A percentile compares a stretch with the other conserved stretches of the same genome.
Evolutionary conservation across 2,797 vertebrate genomes (phyloP).

Genomic region (Tenualosa thibaudeaui): DNA sequence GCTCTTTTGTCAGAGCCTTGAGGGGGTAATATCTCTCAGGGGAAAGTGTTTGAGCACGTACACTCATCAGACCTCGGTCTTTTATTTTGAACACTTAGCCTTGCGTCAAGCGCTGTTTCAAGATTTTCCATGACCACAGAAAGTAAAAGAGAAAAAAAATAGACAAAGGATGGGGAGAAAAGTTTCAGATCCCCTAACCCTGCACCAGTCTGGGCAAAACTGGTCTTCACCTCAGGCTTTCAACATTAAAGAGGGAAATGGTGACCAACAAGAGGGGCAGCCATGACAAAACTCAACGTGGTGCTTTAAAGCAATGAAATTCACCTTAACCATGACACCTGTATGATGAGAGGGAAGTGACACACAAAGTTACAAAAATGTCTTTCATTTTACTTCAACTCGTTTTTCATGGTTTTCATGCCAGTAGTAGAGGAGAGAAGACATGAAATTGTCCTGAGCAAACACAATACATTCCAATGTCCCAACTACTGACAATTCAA

Average conservation of each 20-base stretch:
- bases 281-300: not conserved
- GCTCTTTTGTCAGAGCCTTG: not conserved
- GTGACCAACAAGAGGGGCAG: not conserved
- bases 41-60: not conserved
- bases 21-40: not conserved
- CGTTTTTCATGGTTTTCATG: not conserved
- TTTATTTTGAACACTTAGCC: not conserved
- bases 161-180: not conserved
- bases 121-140: not conserved
- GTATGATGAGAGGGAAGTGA: not conserved
- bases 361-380: not conserved
- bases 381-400: not conserved
- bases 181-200: constrained; percentile 65
- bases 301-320: not conserved
- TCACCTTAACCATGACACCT: not conserved
- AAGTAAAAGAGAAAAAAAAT: not conserved
- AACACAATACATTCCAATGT: not conserved
- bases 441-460: not conserved
- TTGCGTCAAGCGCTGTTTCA: not conserved
- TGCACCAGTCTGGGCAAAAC: constrained; percentile 31
- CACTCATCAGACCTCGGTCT: not conserved
- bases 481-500: not conserved
- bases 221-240: constrained; percentile 32
- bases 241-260: constrained; percentile 15
- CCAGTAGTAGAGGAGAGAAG: not conserved